phyloP scores from a whole-genome alignment of 2,797 vertebrate genomes.

The Xenopus petersii region DNA sequence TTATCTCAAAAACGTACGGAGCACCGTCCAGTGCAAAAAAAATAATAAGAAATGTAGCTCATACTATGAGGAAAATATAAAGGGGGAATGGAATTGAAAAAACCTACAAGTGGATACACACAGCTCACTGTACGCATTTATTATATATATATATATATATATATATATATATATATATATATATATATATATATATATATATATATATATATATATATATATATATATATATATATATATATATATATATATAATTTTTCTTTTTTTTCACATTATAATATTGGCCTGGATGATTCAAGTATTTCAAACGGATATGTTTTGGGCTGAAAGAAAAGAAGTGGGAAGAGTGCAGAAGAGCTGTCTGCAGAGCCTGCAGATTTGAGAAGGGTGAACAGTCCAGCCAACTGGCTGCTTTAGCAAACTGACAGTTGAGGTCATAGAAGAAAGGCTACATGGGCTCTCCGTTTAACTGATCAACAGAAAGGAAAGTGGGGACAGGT shows the following conservation, averaged over 20 bases:
- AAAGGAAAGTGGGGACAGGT: slow-evolving; percentile 92
- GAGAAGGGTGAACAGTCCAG: slow-evolving; percentile 77
- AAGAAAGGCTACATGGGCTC: slow-evolving; percentile 88
- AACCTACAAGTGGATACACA: slow-evolving; percentile 79
- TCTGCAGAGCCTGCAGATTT: slow-evolving; percentile 64
- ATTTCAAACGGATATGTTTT: slow-evolving; percentile 99
- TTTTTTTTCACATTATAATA: slow-evolving; percentile 98
- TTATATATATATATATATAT: slow-evolving; percentile 77
- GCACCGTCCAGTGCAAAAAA: slow-evolving; percentile 92
- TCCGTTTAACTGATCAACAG: slow-evolving; percentile 93
- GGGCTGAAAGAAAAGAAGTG: slow-evolving; percentile 97
- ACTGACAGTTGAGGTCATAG: slow-evolving; percentile 74
- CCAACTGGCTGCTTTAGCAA: slow-evolving; percentile 81
- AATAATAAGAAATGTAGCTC: slow-evolving; percentile 75
- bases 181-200: too few relatives aligned
- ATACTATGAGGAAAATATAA: slow-evolving; percentile 78
- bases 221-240: too few relatives aligned
- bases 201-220: slow-evolving; percentile 67
- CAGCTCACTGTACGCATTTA: slow-evolving; percentile 75
- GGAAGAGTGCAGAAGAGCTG: slow-evolving; percentile 95
- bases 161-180: too few relatives aligned
- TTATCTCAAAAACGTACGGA: slow-evolving; percentile 81
- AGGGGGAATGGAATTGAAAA: slow-evolving; percentile 74
- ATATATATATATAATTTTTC: slow-evolving; percentile 89
- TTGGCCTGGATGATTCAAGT: slow-evolving; percentile 99